Evolutionary conservation across 2,888 invertebrate genomes (phyloP).

Genomic region (Phyto melanocephala): DNA sequence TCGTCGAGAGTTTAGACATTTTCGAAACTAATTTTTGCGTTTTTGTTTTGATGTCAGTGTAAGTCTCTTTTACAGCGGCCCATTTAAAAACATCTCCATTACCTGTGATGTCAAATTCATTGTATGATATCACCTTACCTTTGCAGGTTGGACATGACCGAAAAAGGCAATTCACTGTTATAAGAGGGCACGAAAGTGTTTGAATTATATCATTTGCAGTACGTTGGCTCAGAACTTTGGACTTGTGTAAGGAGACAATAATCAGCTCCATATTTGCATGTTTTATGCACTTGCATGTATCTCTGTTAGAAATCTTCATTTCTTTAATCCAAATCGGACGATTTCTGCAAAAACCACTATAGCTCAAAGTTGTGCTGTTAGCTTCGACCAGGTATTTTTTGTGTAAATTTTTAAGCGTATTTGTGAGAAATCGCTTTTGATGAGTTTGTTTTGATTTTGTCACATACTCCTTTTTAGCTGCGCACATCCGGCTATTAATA

Average conservation of each 20-base stretch:
- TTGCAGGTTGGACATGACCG: conserved; percentile 22
- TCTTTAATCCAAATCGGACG: background rate
- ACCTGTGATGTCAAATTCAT: background rate
- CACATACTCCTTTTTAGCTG: no score
- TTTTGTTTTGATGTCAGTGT: no score
- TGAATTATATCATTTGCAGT: no score
- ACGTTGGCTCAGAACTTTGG: no score
- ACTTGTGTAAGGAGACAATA: background rate
- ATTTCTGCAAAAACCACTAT: background rate
- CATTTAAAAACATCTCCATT: no score
- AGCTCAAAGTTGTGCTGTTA: no score
- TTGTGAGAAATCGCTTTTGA: no score
- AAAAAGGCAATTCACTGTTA: conserved; percentile 20
- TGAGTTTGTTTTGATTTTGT: no score
- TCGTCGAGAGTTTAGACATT: conserved; percentile 9
- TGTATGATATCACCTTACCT: background rate
- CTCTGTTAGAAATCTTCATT: conserved; percentile 15
- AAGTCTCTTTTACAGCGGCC: no score
- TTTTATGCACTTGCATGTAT: background rate
- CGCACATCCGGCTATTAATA: no score
- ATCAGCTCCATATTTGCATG: background rate
- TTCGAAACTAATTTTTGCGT: conserved; percentile 2
- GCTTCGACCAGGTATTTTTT: no score
- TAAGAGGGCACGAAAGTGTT: conserved; percentile 22
- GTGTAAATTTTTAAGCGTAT: conserved; percentile 17